Evolutionary conservation across 2,797 vertebrate species (phyloP).

Genomic region (Cryptoprocta ferox): DNA sequence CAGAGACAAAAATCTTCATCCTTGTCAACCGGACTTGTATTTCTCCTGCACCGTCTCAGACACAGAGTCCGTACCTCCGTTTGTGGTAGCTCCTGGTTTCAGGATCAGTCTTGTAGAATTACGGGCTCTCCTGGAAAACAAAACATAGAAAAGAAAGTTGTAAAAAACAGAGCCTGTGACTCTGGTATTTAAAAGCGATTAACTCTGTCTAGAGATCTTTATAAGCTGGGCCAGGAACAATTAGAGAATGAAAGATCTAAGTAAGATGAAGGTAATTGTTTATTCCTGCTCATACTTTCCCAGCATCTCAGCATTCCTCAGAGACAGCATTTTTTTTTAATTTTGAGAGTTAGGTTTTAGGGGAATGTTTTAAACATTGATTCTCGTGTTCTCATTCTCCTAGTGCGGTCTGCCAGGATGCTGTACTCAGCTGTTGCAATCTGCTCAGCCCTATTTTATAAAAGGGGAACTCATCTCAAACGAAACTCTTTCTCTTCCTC

Average conservation of each 20-base stretch:
- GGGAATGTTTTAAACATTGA: constrained; percentile 74
- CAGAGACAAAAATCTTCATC: rapidly evolving
- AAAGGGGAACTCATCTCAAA: constrained; percentile 5
- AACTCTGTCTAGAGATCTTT: not conserved
- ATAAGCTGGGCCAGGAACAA: not conserved
- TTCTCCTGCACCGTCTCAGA: not conserved
- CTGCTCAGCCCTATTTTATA: constrained; percentile 71
- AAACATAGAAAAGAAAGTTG: not conserved
- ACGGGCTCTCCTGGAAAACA: not conserved
- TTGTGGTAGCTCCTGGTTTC: not conserved
- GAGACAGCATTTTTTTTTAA: not conserved
- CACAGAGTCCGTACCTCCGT: rapidly evolving
- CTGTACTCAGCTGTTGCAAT: constrained; percentile 70
- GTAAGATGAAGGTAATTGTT: not conserved
- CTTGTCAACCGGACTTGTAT: rapidly evolving
- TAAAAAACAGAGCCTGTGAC: not conserved
- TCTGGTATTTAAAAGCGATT: not conserved
- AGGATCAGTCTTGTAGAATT: not conserved
- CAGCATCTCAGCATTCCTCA: not conserved
- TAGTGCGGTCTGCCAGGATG: constrained; percentile 70
- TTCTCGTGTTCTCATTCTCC: constrained; percentile 73
- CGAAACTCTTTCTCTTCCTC: not conserved
- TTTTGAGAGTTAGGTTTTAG: constrained; percentile 77
- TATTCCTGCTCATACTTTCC: not conserved
- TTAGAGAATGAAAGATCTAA: not conserved